Percentiles rank a stretch among this genome's conserved stretches.
These are phyloP conservation scores for Sminthurinus aureus DNA, from an alignment of 2,888 invertebrate species.

Conservation along the genomic window DNA sequence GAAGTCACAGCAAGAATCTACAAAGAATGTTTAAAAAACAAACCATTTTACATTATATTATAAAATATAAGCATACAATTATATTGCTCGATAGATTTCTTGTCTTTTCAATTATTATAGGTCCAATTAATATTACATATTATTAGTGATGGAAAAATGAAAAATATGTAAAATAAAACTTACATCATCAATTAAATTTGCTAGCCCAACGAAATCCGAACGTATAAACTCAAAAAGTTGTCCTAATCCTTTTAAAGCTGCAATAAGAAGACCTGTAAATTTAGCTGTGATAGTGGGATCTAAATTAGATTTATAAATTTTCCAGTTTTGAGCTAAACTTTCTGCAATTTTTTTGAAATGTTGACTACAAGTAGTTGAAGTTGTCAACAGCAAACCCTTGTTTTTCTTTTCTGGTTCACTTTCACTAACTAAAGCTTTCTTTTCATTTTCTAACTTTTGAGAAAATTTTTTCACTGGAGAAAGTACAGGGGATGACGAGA, in stretches of 20 bases:
- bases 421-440: constrained; percentile 67
- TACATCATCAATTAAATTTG: constrained; percentile 78
- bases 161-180: too few relatives aligned
- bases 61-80: too few relatives aligned
- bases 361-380: constrained; percentile 46
- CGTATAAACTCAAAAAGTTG: constrained; percentile 65
- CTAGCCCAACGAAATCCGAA: constrained; percentile 52
- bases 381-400: constrained; percentile 41
- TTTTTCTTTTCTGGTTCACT: constrained; percentile 56
- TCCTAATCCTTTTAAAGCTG: constrained; percentile 72
- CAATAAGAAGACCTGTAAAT: constrained; percentile 73
- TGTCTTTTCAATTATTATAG: too few relatives aligned
- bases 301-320: constrained; percentile 67
- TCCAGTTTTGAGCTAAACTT: constrained; percentile 53
- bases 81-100: too few relatives aligned
- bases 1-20: constrained; percentile 77
- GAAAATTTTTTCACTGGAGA: constrained; percentile 58
- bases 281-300: constrained; percentile 79
- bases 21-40: too few relatives aligned
- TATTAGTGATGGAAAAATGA: too few relatives aligned
- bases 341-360: constrained; percentile 57
- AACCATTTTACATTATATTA: too few relatives aligned
- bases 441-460: constrained; percentile 56
- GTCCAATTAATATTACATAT: too few relatives aligned
- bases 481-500: constrained; percentile 53